Percentiles rank a stretch among this genome's conserved stretches.
These are phyloP conservation scores for Schizopygopsis pylzovi DNA, from an alignment of 2,797 vertebrate species.

Conservation along the genomic window DNA sequence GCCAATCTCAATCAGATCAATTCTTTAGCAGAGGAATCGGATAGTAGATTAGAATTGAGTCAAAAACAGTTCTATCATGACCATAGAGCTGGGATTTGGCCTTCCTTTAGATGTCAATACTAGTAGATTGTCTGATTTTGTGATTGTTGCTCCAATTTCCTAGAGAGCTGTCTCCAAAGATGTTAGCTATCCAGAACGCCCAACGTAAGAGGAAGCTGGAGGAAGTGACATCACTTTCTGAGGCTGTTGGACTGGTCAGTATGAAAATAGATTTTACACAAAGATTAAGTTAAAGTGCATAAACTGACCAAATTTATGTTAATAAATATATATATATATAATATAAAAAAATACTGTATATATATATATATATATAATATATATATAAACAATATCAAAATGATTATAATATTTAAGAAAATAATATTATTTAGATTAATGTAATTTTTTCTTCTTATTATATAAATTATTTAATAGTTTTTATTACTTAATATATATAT, in stretches of 20 bases:
- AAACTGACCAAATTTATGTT: not conserved
- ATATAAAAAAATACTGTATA: no score
- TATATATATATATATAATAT: no score
- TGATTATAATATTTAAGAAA: not conserved
- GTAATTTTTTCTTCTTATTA: not conserved
- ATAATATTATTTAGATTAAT: not conserved
- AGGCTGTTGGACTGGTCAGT: slow-evolving; percentile 90
- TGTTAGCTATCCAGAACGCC: slow-evolving; percentile 86
- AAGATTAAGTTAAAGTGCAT: not conserved
- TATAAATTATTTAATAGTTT: not conserved
- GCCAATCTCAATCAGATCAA: not conserved
- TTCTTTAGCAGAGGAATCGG: not conserved
- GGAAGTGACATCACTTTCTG: slow-evolving; percentile 84
- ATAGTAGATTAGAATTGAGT: not conserved
- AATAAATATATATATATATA: no score
- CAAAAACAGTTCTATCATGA: not conserved
- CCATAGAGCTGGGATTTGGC: not conserved
- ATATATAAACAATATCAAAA: not conserved
- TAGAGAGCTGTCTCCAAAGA: slow-evolving; percentile 85
- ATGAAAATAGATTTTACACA: not conserved
- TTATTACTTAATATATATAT: not conserved
- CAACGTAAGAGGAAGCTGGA: slow-evolving; percentile 96
- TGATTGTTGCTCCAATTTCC: slow-evolving; percentile 52
- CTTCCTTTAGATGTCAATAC: not conserved
- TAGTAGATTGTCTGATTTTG: not conserved